Evolutionary conservation across 64 coral and sea anemone genomes (phyloP), one percentile per base, ranked within the genome.

Genomic region (Acropora yongei): DNA sequence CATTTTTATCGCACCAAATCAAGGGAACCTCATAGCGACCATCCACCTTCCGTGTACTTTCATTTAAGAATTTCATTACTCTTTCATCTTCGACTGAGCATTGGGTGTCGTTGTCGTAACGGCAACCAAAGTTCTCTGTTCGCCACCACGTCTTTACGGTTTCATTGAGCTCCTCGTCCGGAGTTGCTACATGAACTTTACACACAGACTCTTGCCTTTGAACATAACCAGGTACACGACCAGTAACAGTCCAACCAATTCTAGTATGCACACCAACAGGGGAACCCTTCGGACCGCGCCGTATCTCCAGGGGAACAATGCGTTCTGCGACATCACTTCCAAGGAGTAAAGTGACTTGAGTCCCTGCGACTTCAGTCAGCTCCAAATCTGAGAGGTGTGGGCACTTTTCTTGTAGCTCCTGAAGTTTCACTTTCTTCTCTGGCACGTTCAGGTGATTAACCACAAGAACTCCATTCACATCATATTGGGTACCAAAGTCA

Each of bases 191-290:
- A 87, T 75, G 84, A 53, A 87, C 84, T 30, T 87, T 87, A 74
- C 16, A 74, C 19, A 87, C 47, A n/a, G 84, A 49, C 55, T 87
- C 84, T 11, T 17, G 5, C 8, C 55, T 47, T 42, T 87, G 67
- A 74, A 87, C 46, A 73, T 74, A 39, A 49, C 17, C 84, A 39
- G 84, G 68, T 72, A 87, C 1, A 3, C 84, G 84, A 55, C 84
- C 84, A 73, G 84, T 57, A 74, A 87, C 47, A 48, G 84, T 74
- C 84, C 84, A 87, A 7, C 84, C 84, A 53, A 87, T 48, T 49
- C 8, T 10, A 53, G 84, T 87, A 17, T 67, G 84, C 73, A 48
- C 42, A 51, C 84, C 84, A 87, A 87, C n/a, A 74, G 69, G 67
- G 4, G 84, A 53, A 50, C 65, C 84, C 46, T 5, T 20, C 7